Conservation (phyloP, 2,113 vertebrate species). For the Chionodraco myersi region DNA sequence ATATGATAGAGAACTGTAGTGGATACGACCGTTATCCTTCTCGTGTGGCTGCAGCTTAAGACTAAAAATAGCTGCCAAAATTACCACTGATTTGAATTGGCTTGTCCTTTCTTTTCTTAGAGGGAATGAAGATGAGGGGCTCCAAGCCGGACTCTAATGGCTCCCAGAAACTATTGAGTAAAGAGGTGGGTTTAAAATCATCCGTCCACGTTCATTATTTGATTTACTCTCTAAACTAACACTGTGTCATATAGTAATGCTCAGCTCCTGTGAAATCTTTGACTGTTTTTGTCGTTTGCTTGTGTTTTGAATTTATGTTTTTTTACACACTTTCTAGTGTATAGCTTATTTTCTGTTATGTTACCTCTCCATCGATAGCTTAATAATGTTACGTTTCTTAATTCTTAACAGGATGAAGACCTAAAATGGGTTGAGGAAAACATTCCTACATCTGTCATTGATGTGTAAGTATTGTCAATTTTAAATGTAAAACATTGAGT, state of each 20-base stretch:
- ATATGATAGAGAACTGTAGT: too few species aligned
- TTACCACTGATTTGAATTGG: not conserved
- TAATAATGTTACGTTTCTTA: not conserved
- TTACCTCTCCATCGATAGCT: not conserved
- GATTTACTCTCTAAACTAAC: too few species aligned
- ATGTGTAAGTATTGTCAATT: slow-evolving; percentile 76
- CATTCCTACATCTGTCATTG: slow-evolving; percentile 81
- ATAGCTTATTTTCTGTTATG: too few species aligned
- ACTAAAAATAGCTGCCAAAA: too few species aligned
- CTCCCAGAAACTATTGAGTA: slow-evolving; percentile 87
- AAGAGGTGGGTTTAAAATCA: slow-evolving; percentile 83
- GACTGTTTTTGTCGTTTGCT: too few species aligned
- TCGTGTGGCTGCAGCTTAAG: too few species aligned
- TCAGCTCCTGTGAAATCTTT: too few species aligned
- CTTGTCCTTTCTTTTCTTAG: slow-evolving; percentile 65
- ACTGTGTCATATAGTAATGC: too few species aligned
- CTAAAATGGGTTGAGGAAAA: slow-evolving; percentile 85
- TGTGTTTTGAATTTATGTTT: too few species aligned
- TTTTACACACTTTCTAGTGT: too few species aligned
- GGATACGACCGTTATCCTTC: too few species aligned
- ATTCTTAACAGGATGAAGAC: slow-evolving; percentile 78
- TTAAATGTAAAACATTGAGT: not conserved
- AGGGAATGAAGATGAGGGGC: slow-evolving; percentile 98
- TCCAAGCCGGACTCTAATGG: slow-evolving; percentile 92
- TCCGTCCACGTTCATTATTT: too few species aligned